Base-by-base conservation (phyloP, 1,140 invertebrate genomes). In the Acyrthosiphon pisum region DNA sequence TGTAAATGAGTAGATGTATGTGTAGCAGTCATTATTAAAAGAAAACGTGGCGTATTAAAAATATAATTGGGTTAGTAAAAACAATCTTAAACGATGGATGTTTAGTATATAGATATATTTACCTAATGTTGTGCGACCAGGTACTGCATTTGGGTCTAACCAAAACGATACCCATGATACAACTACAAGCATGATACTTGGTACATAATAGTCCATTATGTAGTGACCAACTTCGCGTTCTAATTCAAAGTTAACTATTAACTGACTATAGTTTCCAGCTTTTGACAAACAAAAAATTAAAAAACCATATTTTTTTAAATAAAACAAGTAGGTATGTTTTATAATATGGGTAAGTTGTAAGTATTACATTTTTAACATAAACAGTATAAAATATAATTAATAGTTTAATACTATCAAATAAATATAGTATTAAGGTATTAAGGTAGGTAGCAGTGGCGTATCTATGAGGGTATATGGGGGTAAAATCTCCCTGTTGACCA, bases 81-180 rank as follows among this genome's bases (percentile, higher is more conserved):
- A 37, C 11, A 53, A 48, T 89, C 20, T 20, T 26, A 84, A 84
- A 44, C 11, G 44, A 53, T 93, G 1, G 30, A 41, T 48, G 22
- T 46, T 84, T 84, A 56, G 44, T 56, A 20, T 46, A 50, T 14
- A 56, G 30, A 35, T 81, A 50, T 76, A 84, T 83, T 94, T 95
- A 97, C 97, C 97, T 94, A 98, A 95, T 48, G 97, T 97, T 86
- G 97, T 97, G 94, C 97, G 96, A 37, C 98, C 97, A 14, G 98
- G 97, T 26, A 97, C 97, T 30, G 98, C 97, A 94, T 98, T 98
- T 44, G 97, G 97, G 94, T 98, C 98, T 88, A 98, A 95, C 98
- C 98, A 98, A 94, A 98, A 98, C 0, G 98, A 98, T 30, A 98
- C 98, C 98, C 98, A 98, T 0, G 98, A 98, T 93, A 98, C 97